These are phyloP conservation scores for Ramphastos sulfuratus DNA, from an alignment of 2,113 vertebrate genomes.

Conservation along the genomic window DNA sequence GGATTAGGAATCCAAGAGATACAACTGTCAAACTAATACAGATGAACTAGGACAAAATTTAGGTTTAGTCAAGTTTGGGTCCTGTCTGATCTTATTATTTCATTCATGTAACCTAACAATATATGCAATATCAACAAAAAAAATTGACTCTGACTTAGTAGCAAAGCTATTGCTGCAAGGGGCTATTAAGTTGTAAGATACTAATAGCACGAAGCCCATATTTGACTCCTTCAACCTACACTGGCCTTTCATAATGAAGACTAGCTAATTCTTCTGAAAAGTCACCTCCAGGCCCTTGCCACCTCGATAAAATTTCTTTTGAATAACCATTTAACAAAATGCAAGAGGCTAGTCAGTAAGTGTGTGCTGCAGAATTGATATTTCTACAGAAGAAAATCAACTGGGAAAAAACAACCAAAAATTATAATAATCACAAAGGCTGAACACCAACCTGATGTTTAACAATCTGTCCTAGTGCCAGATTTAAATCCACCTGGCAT, in stretches of 20 bases:
- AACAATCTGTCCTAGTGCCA: slow-evolving; percentile 96
- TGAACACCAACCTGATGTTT: slow-evolving; percentile 89
- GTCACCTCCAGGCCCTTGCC: neutral
- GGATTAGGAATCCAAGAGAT: neutral
- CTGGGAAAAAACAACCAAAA: too few species aligned
- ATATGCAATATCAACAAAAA: neutral
- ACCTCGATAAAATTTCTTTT: neutral
- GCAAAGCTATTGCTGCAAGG: neutral
- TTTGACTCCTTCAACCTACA: neutral
- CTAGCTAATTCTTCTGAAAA: neutral
- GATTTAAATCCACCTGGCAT: slow-evolving; percentile 96
- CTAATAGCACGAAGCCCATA: neutral
- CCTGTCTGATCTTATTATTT: neutral
- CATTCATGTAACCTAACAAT: neutral
- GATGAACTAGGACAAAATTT: neutral
- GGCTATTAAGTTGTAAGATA: neutral
- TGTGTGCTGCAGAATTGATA: neutral
- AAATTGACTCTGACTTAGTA: neutral
- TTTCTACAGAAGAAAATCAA: too few species aligned
- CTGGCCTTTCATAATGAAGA: neutral
- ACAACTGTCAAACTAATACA: neutral
- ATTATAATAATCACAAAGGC: neutral
- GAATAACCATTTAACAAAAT: neutral
- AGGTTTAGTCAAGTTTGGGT: neutral
- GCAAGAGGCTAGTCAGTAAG: neutral